phyloP scores from a whole-genome alignment of 1,140 invertebrate genomes.

The Sinonovacula constricta region DNA sequence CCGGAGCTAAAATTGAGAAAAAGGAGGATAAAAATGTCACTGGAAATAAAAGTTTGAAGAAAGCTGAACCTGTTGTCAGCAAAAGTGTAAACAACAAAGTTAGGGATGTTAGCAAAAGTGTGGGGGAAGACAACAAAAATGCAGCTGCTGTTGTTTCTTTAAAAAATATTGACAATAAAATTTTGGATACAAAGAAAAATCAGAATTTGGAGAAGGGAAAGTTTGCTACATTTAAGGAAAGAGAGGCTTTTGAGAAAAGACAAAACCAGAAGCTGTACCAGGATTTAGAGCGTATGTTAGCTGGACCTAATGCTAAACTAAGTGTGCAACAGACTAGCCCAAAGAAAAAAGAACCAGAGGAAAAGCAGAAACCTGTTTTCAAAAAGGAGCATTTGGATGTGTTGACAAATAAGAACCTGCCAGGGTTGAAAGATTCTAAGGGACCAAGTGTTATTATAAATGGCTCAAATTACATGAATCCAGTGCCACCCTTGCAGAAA shows the following conservation, averaged over 20 bases:
- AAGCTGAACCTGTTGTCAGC: not conserved
- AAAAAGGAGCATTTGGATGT: too few relatives aligned
- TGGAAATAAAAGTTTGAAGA: not conserved
- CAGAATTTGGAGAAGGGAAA: not conserved
- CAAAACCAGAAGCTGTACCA: conserved; percentile 45
- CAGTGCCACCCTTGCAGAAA: not conserved
- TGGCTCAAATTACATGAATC: not conserved
- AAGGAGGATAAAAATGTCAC: not conserved
- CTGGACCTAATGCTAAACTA: too few relatives aligned
- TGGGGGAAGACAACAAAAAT: not conserved
- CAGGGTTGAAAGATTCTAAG: too few relatives aligned
- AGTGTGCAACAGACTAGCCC: too few relatives aligned
- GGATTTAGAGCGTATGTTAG: conserved; percentile 20
- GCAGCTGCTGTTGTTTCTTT: not conserved
- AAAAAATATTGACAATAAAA: not conserved
- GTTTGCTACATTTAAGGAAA: conserved; percentile 30
- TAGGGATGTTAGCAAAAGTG: not conserved
- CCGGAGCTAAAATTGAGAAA: not conserved
- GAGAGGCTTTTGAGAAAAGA: conserved; percentile 25
- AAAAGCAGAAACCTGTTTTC: too few relatives aligned
- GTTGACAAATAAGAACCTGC: too few relatives aligned
- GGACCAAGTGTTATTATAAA: too few relatives aligned
- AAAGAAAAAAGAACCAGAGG: too few relatives aligned
- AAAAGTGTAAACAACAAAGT: not conserved
- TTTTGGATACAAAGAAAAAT: not conserved